Evolutionary conservation across 2,888 invertebrate species (phyloP).

Genomic region (Sipunculus nudus): DNA sequence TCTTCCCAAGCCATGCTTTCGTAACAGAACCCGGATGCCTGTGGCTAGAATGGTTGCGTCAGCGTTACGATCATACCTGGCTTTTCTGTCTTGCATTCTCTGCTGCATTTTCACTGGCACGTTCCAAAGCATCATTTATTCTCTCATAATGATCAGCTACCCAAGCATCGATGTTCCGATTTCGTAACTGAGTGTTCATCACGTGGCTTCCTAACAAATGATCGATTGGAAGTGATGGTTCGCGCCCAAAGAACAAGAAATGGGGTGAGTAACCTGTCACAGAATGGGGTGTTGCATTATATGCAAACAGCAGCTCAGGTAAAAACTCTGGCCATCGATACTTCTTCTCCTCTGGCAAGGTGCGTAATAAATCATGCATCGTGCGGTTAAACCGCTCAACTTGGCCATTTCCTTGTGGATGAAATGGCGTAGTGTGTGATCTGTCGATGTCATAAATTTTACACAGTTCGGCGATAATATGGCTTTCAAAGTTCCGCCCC

Average conservation of each 20-base stretch:
- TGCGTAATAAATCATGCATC: conserved; percentile 31
- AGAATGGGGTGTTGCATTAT: conserved; percentile 21
- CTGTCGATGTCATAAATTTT: conserved; percentile 28
- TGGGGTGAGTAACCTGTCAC: conserved; percentile 17
- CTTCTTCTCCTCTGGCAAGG: conserved; percentile 29
- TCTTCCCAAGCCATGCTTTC: no score
- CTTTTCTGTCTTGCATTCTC: no score
- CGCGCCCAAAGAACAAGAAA: conserved; percentile 22
- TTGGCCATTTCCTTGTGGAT: conserved; percentile 23
- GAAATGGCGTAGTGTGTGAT: conserved; percentile 23
- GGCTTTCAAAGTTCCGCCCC: conserved; percentile 16
- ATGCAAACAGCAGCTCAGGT: conserved; percentile 23
- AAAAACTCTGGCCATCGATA: conserved; percentile 30
- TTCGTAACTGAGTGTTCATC: no score
- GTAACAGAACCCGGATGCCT: no score
- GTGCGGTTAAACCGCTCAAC: conserved; percentile 28
- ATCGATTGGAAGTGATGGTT: conserved; percentile 22
- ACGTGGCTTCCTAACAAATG: conserved; percentile 7
- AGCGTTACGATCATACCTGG: no score
- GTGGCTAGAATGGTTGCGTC: no score
- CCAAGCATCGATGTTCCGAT: no score
- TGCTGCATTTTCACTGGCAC: no score
- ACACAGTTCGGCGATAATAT: conserved; percentile 21
- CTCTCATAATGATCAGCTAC: conserved; percentile 13
- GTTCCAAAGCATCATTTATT: no score